phyloP scores from a whole-genome alignment of 2,113 vertebrate genomes.

The Bambusicola thoracicus region DNA sequence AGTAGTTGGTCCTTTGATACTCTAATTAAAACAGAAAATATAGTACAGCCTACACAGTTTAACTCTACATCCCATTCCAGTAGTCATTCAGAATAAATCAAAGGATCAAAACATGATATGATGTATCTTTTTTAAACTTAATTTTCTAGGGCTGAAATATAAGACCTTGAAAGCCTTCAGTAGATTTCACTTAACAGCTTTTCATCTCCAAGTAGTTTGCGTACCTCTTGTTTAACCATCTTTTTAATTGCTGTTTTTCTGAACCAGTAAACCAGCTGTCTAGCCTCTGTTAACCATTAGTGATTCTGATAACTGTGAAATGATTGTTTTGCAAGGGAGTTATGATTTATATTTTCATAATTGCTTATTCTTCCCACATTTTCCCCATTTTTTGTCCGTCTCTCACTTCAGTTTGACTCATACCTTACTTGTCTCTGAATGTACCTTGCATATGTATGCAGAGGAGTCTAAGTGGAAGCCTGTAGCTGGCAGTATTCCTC shows the following conservation, averaged over 20 bases:
- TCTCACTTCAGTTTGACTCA: not conserved
- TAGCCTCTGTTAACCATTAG: not conserved
- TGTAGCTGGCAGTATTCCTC: too few species aligned
- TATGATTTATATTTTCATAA: not conserved
- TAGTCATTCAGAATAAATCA: not conserved
- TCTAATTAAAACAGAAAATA: not conserved
- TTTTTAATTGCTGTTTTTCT: not conserved
- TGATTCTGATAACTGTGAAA: not conserved
- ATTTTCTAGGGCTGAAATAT: not conserved
- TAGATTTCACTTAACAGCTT: not conserved
- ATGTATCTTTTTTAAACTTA: not conserved
- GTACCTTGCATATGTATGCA: not conserved
- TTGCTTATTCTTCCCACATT: not conserved
- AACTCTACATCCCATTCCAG: not conserved
- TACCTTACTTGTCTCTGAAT: not conserved
- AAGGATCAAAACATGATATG: not conserved
- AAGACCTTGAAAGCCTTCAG: not conserved
- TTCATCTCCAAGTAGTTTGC: not conserved
- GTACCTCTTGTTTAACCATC: not conserved
- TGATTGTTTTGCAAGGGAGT: not conserved
- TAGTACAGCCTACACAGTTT: not conserved
- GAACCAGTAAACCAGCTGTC: not conserved
- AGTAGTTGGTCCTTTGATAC: constrained; percentile 1
- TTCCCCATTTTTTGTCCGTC: not conserved
- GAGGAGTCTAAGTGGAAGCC: too few species aligned